Evolutionary conservation across 2,797 vertebrate genomes (phyloP).

Genomic region (Choloepus didactylus): DNA sequence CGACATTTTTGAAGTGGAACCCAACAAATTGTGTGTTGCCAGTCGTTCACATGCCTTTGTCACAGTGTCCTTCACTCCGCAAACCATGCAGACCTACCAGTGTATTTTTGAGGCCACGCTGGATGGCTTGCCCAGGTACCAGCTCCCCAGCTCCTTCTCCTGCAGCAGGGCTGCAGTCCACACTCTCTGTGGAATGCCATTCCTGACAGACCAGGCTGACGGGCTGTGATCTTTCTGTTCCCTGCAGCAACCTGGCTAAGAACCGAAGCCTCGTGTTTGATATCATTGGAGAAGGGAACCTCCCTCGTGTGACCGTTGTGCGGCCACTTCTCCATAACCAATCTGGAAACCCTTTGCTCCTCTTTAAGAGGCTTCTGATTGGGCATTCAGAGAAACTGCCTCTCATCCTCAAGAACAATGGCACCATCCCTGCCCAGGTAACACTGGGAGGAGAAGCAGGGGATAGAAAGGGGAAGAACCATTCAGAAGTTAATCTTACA

Average conservation of each 20-base stretch:
- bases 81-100: constrained; percentile 88
- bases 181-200: too few species aligned
- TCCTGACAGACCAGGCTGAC: neutral
- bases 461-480: neutral
- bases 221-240: neutral
- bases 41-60: constrained; percentile 87
- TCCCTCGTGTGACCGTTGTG: constrained; percentile 91
- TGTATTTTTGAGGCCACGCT: constrained; percentile 90
- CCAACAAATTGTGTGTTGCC: constrained; percentile 86
- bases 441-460: neutral
- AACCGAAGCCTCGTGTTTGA: constrained; percentile 90
- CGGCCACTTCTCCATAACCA: constrained; percentile 87
- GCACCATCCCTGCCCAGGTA: constrained; percentile 88
- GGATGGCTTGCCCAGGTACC: constrained; percentile 88
- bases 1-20: constrained; percentile 89
- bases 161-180: neutral
- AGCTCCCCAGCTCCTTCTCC: neutral
- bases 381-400: constrained; percentile 88
- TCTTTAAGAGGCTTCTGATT: constrained; percentile 90
- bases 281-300: constrained; percentile 91
- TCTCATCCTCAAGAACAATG: constrained; percentile 92
- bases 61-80: constrained; percentile 88
- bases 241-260: constrained; percentile 81
- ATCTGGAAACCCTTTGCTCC: constrained; percentile 89
- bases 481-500: neutral